phyloP scores from a whole-genome alignment of 1,140 invertebrate genomes.

The Musca domestica region DNA sequence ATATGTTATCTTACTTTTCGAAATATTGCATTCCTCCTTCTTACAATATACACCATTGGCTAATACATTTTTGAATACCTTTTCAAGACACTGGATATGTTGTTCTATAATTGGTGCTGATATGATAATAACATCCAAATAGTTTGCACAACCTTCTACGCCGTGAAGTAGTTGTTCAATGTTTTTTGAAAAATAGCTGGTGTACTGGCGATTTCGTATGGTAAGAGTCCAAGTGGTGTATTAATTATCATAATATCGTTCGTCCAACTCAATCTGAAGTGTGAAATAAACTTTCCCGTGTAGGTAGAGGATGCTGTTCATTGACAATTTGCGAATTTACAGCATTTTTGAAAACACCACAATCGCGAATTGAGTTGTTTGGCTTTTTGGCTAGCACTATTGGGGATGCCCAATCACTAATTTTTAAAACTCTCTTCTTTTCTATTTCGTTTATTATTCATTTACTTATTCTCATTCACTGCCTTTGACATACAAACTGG shows the following conservation, averaged over 20 bases:
- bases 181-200: slow-evolving; percentile 47
- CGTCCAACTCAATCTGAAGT: slow-evolving; percentile 41
- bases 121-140: slow-evolving; percentile 49
- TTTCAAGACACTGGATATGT: slow-evolving; percentile 38
- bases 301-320: slow-evolving; percentile 46
- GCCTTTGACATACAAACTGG: slow-evolving; percentile 17
- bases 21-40: slow-evolving; percentile 30
- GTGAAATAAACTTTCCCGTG: slow-evolving; percentile 43
- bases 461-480: not conserved
- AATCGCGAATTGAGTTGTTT: slow-evolving; percentile 45
- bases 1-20: slow-evolving; percentile 35
- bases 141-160: slow-evolving; percentile 42
- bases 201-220: slow-evolving; percentile 50
- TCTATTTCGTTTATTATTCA: not conserved
- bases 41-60: slow-evolving; percentile 30
- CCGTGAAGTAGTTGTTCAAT: slow-evolving; percentile 38
- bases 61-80: slow-evolving; percentile 34
- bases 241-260: slow-evolving; percentile 32
- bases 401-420: slow-evolving; percentile 37
- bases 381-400: no score
- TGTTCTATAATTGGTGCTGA: slow-evolving; percentile 30
- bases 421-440: slow-evolving; percentile 22
- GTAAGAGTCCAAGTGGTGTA: slow-evolving; percentile 51
- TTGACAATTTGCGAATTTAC: no score
- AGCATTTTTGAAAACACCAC: slow-evolving; percentile 51